phyloP scores from a whole-genome alignment of 2,797 vertebrate genomes.

The Cheirogaleus major region DNA sequence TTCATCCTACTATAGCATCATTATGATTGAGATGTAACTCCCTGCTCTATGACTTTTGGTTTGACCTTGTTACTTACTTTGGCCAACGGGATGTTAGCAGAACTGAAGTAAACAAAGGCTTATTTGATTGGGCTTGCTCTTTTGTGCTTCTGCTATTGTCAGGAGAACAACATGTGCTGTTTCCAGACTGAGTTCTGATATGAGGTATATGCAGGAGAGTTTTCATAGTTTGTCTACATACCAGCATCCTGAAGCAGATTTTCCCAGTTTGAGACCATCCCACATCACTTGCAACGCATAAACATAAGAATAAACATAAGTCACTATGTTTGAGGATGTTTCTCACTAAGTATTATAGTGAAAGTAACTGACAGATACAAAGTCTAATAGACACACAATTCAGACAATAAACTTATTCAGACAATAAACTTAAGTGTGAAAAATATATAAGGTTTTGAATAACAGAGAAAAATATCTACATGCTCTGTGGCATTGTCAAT shows the following conservation, averaged over 20 bases:
- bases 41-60: neutral
- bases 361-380: neutral
- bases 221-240: neutral
- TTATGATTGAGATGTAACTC: neutral
- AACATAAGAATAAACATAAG: neutral
- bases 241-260: neutral
- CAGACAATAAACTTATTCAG: too few relatives aligned
- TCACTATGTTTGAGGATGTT: neutral
- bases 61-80: neutral
- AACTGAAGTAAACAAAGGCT: neutral
- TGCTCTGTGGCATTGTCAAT: neutral
- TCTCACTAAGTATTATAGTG: neutral
- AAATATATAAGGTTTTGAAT: neutral
- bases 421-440: neutral
- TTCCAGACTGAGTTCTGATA: neutral
- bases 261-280: neutral
- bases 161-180: neutral
- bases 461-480: neutral
- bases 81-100: neutral
- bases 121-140: neutral
- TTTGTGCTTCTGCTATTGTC: neutral
- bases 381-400: neutral
- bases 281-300: neutral
- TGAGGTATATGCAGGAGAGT: neutral
- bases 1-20: neutral